These are phyloP conservation scores for Pangasius macronema DNA, from an alignment of 2,797 vertebrate genomes.

Conservation along the genomic window DNA sequence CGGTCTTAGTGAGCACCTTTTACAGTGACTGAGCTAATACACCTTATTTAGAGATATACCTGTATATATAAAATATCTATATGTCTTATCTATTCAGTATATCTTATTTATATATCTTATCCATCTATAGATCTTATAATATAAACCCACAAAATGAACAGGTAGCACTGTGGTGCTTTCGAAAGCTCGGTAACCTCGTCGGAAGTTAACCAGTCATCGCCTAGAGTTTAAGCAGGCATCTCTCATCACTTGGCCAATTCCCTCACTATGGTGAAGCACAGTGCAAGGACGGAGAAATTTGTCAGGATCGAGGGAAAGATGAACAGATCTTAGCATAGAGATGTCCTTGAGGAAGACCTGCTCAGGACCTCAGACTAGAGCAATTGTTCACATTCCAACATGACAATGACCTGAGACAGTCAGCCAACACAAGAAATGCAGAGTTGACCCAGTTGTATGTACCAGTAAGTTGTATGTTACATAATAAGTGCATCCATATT, in stretches of 20 bases:
- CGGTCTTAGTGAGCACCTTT: neutral
- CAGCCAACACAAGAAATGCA: neutral
- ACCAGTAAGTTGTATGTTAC: neutral
- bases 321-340: neutral
- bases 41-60: neutral
- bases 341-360: neutral
- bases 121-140: neutral
- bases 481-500: neutral
- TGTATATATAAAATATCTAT: too few species aligned
- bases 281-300: neutral
- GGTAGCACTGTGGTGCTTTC: neutral
- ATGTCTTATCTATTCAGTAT: too few species aligned
- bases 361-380: neutral
- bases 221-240: neutral
- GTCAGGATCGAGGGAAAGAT: neutral
- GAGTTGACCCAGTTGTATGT: neutral
- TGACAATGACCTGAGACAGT: neutral
- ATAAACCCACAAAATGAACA: neutral
- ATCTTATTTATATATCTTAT: too few species aligned
- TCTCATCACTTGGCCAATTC: neutral
- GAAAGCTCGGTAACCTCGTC: neutral
- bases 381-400: neutral
- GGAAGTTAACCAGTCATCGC: neutral
- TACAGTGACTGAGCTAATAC: neutral
- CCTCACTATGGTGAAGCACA: neutral